Conservation (phyloP, 1,140 invertebrate species). For the Halotydeus destructor region DNA sequence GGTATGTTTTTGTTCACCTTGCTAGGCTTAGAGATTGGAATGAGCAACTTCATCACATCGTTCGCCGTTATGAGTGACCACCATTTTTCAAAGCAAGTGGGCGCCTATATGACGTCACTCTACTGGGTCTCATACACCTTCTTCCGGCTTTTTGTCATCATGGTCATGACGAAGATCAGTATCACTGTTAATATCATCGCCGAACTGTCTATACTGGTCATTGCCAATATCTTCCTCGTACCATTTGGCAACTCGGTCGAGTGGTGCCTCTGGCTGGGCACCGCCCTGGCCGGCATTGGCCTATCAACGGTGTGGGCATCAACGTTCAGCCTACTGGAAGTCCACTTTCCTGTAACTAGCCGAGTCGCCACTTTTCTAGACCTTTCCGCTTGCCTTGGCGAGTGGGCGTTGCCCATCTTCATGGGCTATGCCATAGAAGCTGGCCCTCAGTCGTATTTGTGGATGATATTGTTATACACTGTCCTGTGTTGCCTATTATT, state of each 20-base stretch:
- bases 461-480: too few species aligned
- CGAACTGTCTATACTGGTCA: too few species aligned
- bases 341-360: slow-evolving; percentile 27
- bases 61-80: slow-evolving; percentile 24
- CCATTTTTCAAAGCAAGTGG: slow-evolving; percentile 22
- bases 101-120: slow-evolving; percentile 26
- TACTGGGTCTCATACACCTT: slow-evolving; percentile 31
- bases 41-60: slow-evolving; percentile 26
- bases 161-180: slow-evolving; percentile 23
- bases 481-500: too few species aligned
- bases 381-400: slow-evolving; percentile 28
- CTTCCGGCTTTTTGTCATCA: slow-evolving; percentile 24
- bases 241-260: too few species aligned
- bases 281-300: slow-evolving; percentile 27
- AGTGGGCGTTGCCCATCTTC: slow-evolving; percentile 26
- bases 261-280: too few species aligned
- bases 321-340: slow-evolving; percentile 28
- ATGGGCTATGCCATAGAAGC: slow-evolving; percentile 24
- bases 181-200: too few species aligned
- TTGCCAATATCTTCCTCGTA: too few species aligned
- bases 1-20: too few species aligned
- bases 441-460: slow-evolving; percentile 23
- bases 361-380: slow-evolving; percentile 29
- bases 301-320: slow-evolving; percentile 31
- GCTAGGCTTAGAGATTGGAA: slow-evolving; percentile 28